Percentiles rank a stretch among this genome's conserved stretches.
Conservation (phyloP, 2,888 invertebrate species). For the Erebia epiphron region DNA sequence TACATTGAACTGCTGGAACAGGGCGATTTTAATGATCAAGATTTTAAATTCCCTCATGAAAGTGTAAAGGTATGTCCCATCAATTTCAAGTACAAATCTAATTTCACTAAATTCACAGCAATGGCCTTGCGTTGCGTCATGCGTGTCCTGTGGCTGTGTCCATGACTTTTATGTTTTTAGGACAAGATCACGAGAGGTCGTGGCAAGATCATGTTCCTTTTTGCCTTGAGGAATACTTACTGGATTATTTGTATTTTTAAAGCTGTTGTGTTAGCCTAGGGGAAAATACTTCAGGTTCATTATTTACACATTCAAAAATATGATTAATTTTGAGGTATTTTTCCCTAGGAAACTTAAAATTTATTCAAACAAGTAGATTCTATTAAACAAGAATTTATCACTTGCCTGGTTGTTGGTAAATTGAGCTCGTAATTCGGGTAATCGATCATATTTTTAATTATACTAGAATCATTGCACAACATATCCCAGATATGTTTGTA, state of each 20-base stretch:
- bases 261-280: not conserved
- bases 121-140: conserved; percentile 7
- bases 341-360: no score
- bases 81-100: not conserved
- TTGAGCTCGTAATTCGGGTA: no score
- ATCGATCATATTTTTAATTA: not conserved
- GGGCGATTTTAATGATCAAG: conserved; percentile 62
- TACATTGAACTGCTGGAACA: conserved; percentile 69
- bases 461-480: not conserved
- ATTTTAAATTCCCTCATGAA: conserved; percentile 78
- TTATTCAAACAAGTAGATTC: no score
- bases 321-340: no score
- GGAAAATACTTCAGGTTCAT: not conserved
- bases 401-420: no score
- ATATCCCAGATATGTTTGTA: not conserved
- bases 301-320: no score
- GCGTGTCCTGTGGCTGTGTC: not conserved
- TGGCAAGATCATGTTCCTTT: not conserved
- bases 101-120: not conserved
- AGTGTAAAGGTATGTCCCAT: conserved; percentile 64
- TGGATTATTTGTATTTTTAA: no score
- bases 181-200: not conserved
- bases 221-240: not conserved
- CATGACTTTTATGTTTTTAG: conserved; percentile 3
- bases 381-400: no score